Evolutionary conservation across 30 jellyfish, hydroid and myxozoan species (phyloP), one percentile per base, ranked within the genome.

Genomic region (Chrysaora quinquecirrha): DNA sequence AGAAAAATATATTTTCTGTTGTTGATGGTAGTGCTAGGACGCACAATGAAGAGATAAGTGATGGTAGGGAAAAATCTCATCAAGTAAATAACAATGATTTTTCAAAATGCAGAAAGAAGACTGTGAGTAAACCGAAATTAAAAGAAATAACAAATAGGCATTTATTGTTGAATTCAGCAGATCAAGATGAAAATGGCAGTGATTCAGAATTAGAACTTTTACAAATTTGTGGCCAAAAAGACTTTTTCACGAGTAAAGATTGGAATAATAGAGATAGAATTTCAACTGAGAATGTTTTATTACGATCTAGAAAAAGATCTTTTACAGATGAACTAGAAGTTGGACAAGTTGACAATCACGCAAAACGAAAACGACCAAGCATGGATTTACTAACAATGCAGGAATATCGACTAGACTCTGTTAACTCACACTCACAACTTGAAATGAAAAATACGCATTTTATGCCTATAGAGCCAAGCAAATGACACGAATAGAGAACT

Each of bases 171-270:
- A 19, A 2, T 2, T 4, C 19, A 19, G 68, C 9, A 0, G 70
- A 47, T 0, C 18, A 25, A 14, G 90, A 80, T 0, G 84, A 65
- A 9, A 27, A 28, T 25, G 1, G 31, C 46, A 80, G 90, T 34
- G 90, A 80, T 0, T 80, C 90, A 0, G 90, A 80, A 38, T 65
- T 0, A 0, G 90, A 80, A 35, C 66, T 80, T 58, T 31, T 30
- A 27, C 84, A 80, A 34, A 80, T 80, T 23, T 80, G 60, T 54
- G 70, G 89, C 2, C 23, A 63, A 7, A 4, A 25, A 52, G 68
- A 52, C 25, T 12, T 4, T 52, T 4, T 3, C 7, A 52, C 9
- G 19, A 52, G 2, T 19, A 16, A 52, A 19, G 68, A 52, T 4
- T 3, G 7, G 25, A 52, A 19, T 10, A 16, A 20, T 19, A 3